Evolutionary conservation across 2,113 vertebrate genomes (phyloP).

Genomic region (Coreoperca whiteheadi): DNA sequence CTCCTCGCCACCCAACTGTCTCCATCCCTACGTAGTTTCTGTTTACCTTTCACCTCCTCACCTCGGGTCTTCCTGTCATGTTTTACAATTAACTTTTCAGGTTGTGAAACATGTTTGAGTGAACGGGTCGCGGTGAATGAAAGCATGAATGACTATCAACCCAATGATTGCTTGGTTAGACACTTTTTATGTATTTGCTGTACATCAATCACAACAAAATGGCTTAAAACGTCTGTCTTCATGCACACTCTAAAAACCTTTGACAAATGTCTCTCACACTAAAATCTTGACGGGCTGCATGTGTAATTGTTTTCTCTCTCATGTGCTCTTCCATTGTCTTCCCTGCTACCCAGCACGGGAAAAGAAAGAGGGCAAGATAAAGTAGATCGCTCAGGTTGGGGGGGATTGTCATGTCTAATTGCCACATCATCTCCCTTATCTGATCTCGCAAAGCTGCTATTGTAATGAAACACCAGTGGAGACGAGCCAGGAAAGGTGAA

Average conservation of each 20-base stretch:
- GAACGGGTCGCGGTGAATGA: not conserved
- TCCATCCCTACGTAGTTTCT: constrained; percentile 55
- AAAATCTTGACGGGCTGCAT: constrained; percentile 14
- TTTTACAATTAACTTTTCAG: constrained; percentile 16
- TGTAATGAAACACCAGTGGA: constrained; percentile 75
- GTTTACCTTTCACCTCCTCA: constrained; percentile 68
- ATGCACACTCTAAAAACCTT: not conserved
- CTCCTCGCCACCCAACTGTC: constrained; percentile 59
- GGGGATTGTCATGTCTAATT: constrained; percentile 64
- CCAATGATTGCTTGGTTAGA: not conserved
- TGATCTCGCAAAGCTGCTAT: constrained; percentile 66
- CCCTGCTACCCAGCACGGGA: constrained; percentile 37
- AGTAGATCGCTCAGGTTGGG: constrained; percentile 47
- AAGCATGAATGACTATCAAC: not conserved
- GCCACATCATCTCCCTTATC: constrained; percentile 69
- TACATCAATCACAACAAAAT: not conserved
- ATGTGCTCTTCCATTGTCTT: constrained; percentile 43
- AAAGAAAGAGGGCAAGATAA: constrained; percentile 36
- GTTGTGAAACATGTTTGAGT: not conserved
- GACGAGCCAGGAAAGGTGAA: constrained; percentile 71
- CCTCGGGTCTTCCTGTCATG: constrained; percentile 33
- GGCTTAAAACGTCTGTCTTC: not conserved
- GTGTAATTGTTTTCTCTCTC: constrained; percentile 15
- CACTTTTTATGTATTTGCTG: constrained; percentile 11
- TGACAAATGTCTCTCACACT: not conserved